Base-by-base conservation (phyloP, 2,888 invertebrate species). In the Boloria selene region DNA sequence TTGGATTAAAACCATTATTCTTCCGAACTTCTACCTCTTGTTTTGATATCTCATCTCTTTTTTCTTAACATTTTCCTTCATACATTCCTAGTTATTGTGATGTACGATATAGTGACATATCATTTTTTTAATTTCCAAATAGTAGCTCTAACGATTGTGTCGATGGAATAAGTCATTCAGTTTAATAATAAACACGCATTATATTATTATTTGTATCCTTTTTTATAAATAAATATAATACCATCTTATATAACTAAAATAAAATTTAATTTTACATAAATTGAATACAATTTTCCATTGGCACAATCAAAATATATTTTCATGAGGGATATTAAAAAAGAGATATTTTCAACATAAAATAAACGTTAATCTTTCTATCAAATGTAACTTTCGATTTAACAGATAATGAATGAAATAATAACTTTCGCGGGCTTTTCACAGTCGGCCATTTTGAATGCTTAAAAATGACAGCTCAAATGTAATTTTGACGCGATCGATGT, bases 101-200 rank as follows among this genome's bases (percentile, higher is more conserved):
- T 84, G 83, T 85, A 83, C 82, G 83, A 85, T 78, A 78, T 83
- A 80, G 75, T 79, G 73, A 89, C 90, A 90, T 90, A 90, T 90
- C 90, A 90, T 59, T 70, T 70, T 69, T 62, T 70, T 70, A 53
- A 18, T 64, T 70, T 70, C 49, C 58, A 63, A 56, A 63, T 60
- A 65, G 58, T 50, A 61, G 56, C 59, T 62, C 54, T 61, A 64
- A 61, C 26, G 55, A 63, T 62, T 64, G 45, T 59, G 64, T 58
- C 47, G 22, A 22, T 58, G 58, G 59, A 51, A 38, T 50, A 42
- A 51, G 44, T 38, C 50, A 44, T 56, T 42, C 42, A 56, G 59
- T 31, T 26, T 22, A 47, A 13, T 38, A 38, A 38, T 10, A 38
- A 38, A 10, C 7, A 38, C 10, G 10, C 22, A 22, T 22, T 38